These are phyloP conservation scores for Eupelmus urozonus DNA, from an alignment of 2,888 invertebrate genomes.

Conservation along the genomic window DNA sequence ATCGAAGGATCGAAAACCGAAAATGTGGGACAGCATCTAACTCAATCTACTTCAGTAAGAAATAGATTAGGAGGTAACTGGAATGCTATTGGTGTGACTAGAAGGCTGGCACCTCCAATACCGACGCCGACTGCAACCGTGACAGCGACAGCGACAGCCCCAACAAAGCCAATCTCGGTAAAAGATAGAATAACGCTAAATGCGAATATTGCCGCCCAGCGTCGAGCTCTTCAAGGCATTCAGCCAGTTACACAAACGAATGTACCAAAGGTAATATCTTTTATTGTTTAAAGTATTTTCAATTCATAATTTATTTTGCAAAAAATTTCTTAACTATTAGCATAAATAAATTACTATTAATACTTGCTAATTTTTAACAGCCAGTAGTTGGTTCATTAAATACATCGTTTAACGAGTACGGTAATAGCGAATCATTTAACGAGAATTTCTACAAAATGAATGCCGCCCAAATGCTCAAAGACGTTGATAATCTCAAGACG, in stretches of 20 bases:
- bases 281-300: no score
- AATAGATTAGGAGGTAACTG: slow-evolving; percentile 23
- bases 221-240: no score
- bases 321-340: background rate
- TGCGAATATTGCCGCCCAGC: no score
- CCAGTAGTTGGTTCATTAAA: background rate
- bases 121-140: background rate
- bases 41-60: slow-evolving; percentile 8
- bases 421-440: slow-evolving; percentile 14
- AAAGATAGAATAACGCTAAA: no score
- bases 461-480: slow-evolving; percentile 43
- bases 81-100: background rate
- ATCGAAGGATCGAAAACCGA: no score
- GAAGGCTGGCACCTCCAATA: background rate
- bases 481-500: slow-evolving; percentile 26
- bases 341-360: no score
- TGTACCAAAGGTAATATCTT: no score
- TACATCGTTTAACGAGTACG: no score
- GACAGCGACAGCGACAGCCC: no score
- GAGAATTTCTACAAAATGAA: slow-evolving; percentile 52
- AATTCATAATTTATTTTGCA: background rate
- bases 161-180: no score
- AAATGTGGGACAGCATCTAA: background rate
- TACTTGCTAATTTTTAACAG: background rate
- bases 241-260: no score